Percentiles rank a stretch among this genome's conserved stretches.
Conservation (phyloP, 2,797 vertebrate species). For the Acipenser ruthenus region DNA sequence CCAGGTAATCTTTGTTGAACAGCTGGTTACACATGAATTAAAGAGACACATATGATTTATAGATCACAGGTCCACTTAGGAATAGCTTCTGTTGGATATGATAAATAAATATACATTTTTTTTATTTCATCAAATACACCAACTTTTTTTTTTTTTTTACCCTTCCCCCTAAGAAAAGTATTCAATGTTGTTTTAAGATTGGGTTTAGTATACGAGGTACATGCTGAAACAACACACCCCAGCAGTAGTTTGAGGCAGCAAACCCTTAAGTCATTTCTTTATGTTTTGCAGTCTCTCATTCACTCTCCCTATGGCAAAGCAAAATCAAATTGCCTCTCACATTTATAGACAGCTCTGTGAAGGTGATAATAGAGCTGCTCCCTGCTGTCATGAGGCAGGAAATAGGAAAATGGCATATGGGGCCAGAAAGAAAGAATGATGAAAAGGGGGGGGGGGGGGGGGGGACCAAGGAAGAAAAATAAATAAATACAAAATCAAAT, state of each 20-base stretch:
- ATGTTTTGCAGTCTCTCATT: constrained; percentile 79
- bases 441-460: constrained; percentile 63
- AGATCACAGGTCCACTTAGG: too few species aligned
- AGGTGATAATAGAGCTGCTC: constrained; percentile 99
- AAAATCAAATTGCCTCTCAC: constrained; percentile 99
- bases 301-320: constrained; percentile 98
- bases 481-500: constrained; percentile 80
- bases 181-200: neutral
- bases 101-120: too few species aligned
- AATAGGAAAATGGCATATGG: constrained; percentile 99
- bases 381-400: constrained; percentile 99
- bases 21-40: neutral
- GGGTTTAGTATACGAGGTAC: constrained; percentile 42
- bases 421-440: constrained; percentile 97
- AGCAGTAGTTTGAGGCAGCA: constrained; percentile 81
- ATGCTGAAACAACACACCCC: constrained; percentile 78
- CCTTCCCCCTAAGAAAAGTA: neutral
- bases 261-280: constrained; percentile 92
- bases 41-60: neutral
- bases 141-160: too few species aligned
- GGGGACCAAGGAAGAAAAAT: constrained; percentile 77
- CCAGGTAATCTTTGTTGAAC: neutral
- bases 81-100: too few species aligned
- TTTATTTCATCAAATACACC: too few species aligned
- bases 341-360: constrained; percentile 99